phyloP scores from a whole-genome alignment of 2,797 vertebrate species.

The Falco novaeseelandiae region DNA sequence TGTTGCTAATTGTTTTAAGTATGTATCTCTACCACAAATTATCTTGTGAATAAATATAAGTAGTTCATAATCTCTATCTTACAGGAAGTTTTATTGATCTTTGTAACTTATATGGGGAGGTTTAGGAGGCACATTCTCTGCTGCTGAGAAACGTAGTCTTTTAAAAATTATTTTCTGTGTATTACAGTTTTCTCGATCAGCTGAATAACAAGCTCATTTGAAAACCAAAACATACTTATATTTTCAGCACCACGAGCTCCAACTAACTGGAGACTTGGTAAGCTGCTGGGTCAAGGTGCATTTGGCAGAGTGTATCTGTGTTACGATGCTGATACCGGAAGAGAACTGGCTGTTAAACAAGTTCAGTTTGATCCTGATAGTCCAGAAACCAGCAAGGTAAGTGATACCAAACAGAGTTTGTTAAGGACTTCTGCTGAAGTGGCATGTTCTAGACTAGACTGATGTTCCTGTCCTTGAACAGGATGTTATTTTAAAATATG shows the following conservation, averaged over 20 bases:
- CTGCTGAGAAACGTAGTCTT: not conserved
- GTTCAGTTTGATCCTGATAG: slow-evolving; percentile 98
- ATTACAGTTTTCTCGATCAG: slow-evolving; percentile 42
- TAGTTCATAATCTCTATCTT: not conserved
- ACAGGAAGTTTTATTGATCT: not conserved
- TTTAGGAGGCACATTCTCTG: not conserved
- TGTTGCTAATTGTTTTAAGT: not conserved
- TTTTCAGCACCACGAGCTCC: slow-evolving; percentile 94
- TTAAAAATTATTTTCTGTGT: slow-evolving; percentile 12
- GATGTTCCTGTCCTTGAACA: not conserved
- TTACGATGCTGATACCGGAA: slow-evolving; percentile 94
- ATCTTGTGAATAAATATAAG: not conserved
- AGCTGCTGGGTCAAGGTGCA: slow-evolving; percentile 95
- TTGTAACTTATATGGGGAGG: not conserved
- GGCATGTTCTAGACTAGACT: not conserved
- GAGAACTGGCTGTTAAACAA: slow-evolving; percentile 97
- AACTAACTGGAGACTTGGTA: slow-evolving; percentile 96
- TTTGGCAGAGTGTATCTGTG: slow-evolving; percentile 96
- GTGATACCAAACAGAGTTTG: not conserved
- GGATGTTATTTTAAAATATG: not conserved
- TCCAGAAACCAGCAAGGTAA: slow-evolving; percentile 97
- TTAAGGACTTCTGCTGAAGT: not conserved
- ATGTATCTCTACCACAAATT: not conserved
- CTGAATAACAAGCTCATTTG: slow-evolving; percentile 27
- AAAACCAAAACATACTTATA: slow-evolving; percentile 52